phyloP scores from a whole-genome alignment of 2,888 invertebrate species.

The Cordilura impudica region DNA sequence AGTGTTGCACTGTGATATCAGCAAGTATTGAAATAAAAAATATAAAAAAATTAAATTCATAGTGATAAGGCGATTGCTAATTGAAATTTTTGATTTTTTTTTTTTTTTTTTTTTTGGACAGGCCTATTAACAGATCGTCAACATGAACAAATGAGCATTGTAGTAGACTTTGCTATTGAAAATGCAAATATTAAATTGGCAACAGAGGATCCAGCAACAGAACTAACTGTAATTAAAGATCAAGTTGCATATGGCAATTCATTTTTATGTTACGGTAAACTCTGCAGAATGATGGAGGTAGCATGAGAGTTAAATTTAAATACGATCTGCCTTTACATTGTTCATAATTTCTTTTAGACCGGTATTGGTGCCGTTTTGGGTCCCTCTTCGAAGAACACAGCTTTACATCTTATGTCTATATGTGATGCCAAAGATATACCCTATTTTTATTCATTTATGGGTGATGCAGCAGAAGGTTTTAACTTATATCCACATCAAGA shows the following conservation, averaged over 20 bases:
- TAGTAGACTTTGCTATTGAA: conserved; percentile 74
- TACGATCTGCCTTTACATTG: not conserved
- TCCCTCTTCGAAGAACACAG: conserved; percentile 83
- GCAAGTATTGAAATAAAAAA: too few species aligned
- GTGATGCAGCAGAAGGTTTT: conserved; percentile 80
- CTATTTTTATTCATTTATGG: conserved; percentile 88
- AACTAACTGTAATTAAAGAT: conserved; percentile 64
- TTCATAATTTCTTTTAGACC: conserved; percentile 74
- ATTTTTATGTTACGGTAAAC: conserved; percentile 79
- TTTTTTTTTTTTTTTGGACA: too few species aligned
- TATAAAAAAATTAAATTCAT: too few species aligned
- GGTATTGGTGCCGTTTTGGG: conserved; percentile 91
- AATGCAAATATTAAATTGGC: conserved; percentile 70
- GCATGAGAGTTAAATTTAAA: not conserved
- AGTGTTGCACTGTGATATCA: too few species aligned
- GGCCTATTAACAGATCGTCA: conserved; percentile 74
- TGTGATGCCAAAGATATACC: conserved; percentile 91
- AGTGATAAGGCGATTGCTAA: too few species aligned
- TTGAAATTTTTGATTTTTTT: too few species aligned
- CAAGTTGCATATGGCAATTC: conserved; percentile 80
- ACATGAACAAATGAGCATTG: conserved; percentile 69
- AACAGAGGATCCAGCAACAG: conserved; percentile 34
- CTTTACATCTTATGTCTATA: conserved; percentile 89
- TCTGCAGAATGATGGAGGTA: conserved; percentile 80
- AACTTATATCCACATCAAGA: conserved; percentile 87